A percentile compares a stretch with the other conserved stretches of the same genome.
Evolutionary conservation across 2,113 vertebrate genomes (phyloP).

Genomic region (Datnioides undecimradiatus): DNA sequence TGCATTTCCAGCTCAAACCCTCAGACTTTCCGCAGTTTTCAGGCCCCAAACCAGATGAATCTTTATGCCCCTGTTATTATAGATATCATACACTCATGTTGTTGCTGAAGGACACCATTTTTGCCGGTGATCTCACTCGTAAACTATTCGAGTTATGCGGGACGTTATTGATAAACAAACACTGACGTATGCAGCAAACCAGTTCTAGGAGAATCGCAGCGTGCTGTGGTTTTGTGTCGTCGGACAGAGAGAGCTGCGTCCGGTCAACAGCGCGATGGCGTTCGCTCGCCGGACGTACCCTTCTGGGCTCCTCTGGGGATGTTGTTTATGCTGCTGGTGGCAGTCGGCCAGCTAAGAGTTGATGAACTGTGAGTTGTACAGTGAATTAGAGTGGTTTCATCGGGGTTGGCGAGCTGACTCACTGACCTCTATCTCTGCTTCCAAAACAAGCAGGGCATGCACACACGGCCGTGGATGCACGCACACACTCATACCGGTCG

Average conservation of each 20-base stretch:
- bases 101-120: too few relatives aligned
- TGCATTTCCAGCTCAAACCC: too few relatives aligned
- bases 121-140: neutral
- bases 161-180: neutral
- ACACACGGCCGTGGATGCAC: constrained; percentile 19
- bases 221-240: neutral
- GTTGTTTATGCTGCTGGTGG: constrained; percentile 35
- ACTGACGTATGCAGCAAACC: neutral
- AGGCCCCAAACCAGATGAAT: too few relatives aligned
- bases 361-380: constrained; percentile 27
- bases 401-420: constrained; percentile 25
- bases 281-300: constrained; percentile 4
- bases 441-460: constrained; percentile 24
- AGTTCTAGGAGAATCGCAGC: neutral
- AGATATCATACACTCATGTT: too few relatives aligned
- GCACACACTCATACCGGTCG: neutral
- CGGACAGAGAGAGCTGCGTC: neutral
- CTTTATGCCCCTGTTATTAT: neutral
- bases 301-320: constrained; percentile 2
- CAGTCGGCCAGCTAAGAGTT: constrained; percentile 20
- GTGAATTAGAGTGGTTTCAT: constrained; percentile 17
- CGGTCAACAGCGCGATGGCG: neutral
- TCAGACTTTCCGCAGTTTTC: too few relatives aligned
- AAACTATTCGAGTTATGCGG: neutral
- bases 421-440: constrained; percentile 52